Base-by-base conservation (phyloP, 2,113 vertebrate genomes). In the Rattus rattus region DNA sequence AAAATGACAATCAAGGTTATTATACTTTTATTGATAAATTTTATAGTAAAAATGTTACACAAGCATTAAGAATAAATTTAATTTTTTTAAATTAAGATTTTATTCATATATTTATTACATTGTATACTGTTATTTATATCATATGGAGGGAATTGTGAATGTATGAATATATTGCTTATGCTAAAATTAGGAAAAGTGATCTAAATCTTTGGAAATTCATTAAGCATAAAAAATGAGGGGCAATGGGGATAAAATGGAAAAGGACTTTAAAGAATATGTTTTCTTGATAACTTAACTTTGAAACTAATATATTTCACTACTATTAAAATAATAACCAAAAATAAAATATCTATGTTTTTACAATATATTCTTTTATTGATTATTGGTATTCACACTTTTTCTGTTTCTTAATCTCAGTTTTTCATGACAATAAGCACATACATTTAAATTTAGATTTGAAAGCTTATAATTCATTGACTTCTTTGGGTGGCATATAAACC, bases 1-100 rank as follows among this genome's bases (percentile, higher is more conserved):
- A 75, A 93, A 95, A 92, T 81, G 20, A 84, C 63, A 89, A 6
- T 92, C 88, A 94, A 91, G 16, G 59, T 52, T 70, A 43, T 79
- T 63, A 84, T 75, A 79, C 81, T 70, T 95, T 72, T 76, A 33
- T 75, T 69, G 26, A 69, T 63, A 56, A 10, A 63, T 17, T 84
- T 63, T 7, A 12, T 59, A 65, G 84, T 79, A 70, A 97, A 94
- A 54, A 67, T 24, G 73, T 11, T 30, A 73, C 8, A 90, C 10
- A 91, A 0, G 56, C 16, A 39, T 54, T 36, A 10, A 80, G 47
- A 92, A 33, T 1, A 81, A 4, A 83, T 67, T 54, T 49, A 85
- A 86, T 88, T n/a, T 9, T 30, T 43, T 61, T 9, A 47, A 67
- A 36, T 49, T 67, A 2, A 33, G 8, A 6, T 19, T 65, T 30